These are phyloP conservation scores for Brenthis daphne DNA, from an alignment of 2,888 invertebrate species.

Conservation along the genomic window DNA sequence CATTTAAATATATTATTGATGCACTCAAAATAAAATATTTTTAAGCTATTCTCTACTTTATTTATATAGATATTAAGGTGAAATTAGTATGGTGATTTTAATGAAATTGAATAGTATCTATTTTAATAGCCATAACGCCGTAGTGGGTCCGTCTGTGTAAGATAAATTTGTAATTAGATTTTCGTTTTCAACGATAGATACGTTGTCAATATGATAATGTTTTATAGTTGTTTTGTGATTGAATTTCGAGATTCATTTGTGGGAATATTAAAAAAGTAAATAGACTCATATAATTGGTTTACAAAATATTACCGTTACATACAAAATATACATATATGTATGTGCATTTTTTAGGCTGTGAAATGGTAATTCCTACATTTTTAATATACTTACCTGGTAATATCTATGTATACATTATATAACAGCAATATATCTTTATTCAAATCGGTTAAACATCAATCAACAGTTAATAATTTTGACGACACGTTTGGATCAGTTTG, in stretches of 20 bases:
- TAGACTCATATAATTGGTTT: not conserved
- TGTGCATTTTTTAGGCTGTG: too few species aligned
- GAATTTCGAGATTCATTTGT: conserved; percentile 25
- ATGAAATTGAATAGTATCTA: conserved; percentile 27
- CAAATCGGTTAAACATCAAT: too few species aligned
- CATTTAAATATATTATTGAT: conserved; percentile 62
- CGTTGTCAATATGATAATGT: conserved; percentile 34
- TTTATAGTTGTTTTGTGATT: conserved; percentile 27
- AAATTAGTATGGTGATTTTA: conserved; percentile 18
- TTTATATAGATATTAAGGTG: conserved; percentile 6
- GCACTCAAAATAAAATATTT: conserved; percentile 47
- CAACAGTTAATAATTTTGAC: too few species aligned
- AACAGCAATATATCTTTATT: too few species aligned
- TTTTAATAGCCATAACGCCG: conserved; percentile 37
- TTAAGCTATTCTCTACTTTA: conserved; percentile 24
- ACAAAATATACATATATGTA: too few species aligned
- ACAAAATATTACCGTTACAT: too few species aligned
- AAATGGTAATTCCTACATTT: too few species aligned
- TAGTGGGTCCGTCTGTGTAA: conserved; percentile 40
- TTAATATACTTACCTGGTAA: too few species aligned
- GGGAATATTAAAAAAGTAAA: conserved; percentile 5
- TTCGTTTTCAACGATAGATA: conserved; percentile 33
- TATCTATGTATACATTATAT: too few species aligned
- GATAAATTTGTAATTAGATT: conserved; percentile 41
- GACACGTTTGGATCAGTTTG: too few species aligned